Evolutionary conservation across 1,140 invertebrate species (phyloP).

Genomic region (Drosophila malerkotliana): DNA sequence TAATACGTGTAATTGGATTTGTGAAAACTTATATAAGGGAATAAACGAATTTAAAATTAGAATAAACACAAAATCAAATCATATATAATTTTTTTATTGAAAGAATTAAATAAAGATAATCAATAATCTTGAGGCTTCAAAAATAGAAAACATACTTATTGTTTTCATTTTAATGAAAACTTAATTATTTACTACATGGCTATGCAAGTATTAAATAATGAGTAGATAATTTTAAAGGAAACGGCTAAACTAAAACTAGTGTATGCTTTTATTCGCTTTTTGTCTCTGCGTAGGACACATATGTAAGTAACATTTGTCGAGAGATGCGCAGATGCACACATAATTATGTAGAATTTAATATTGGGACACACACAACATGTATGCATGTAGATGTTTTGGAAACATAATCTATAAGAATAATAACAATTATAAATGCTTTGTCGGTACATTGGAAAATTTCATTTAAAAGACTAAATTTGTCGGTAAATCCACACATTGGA

Average conservation of each 20-base stretch:
- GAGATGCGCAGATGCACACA: neutral
- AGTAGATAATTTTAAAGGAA: constrained; percentile 54
- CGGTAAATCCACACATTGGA: constrained; percentile 48
- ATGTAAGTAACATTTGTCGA: neutral
- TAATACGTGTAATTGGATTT: neutral
- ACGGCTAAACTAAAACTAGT: constrained; percentile 51
- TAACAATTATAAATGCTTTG: constrained; percentile 82
- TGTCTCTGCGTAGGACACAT: constrained; percentile 18
- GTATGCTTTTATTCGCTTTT: constrained; percentile 15
- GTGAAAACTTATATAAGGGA: constrained; percentile 1
- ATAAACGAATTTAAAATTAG: constrained; percentile 8
- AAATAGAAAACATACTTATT: constrained; percentile 64
- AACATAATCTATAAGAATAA: constrained; percentile 64
- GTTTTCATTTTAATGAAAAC: constrained; percentile 48
- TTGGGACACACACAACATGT: neutral
- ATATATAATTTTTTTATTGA: constrained; percentile 61
- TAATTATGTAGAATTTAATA: neutral
- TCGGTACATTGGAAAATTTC: constrained; percentile 78
- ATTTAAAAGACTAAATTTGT: constrained; percentile 69
- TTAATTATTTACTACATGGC: constrained; percentile 42
- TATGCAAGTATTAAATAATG: constrained; percentile 57
- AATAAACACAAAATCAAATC: constrained; percentile 23
- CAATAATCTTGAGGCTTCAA: constrained; percentile 45
- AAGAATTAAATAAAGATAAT: constrained; percentile 75
- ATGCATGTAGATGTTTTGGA: constrained; percentile 29